Evolutionary conservation across 2,797 vertebrate species (phyloP).

Genomic region (Margarornis squamiger): DNA sequence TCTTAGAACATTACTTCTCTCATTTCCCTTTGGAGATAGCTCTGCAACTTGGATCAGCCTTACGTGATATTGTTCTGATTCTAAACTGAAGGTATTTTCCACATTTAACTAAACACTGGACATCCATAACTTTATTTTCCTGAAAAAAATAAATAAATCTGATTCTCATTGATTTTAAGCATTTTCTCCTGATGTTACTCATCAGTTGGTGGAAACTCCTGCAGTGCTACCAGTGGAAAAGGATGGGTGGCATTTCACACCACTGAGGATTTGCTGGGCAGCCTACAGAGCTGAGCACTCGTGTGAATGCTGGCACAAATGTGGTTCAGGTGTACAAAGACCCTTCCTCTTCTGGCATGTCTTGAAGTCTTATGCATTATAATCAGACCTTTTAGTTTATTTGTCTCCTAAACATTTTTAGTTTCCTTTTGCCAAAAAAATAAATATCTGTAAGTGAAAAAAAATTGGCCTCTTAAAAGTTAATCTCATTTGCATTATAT

Average conservation of each 20-base stretch:
- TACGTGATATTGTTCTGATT: neutral
- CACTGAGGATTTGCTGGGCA: neutral
- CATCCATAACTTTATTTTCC: neutral
- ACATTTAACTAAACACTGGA: neutral
- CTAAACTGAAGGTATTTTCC: neutral
- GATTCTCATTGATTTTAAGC: neutral
- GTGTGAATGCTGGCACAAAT: neutral
- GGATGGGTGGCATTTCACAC: neutral
- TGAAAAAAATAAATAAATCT: neutral
- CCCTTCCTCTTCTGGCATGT: neutral
- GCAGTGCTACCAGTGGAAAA: neutral
- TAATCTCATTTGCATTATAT: slow-evolving; percentile 13
- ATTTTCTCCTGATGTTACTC: neutral
- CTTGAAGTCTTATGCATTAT: neutral
- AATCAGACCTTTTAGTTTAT: neutral
- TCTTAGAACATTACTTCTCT: neutral
- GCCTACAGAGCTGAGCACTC: neutral
- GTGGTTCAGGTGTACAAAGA: too few relatives aligned
- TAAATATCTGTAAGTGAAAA: neutral
- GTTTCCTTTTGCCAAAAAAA: neutral
- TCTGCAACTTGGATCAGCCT: neutral
- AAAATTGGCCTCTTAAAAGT: neutral
- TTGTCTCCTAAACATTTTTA: neutral
- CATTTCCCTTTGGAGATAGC: neutral
- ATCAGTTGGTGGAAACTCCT: neutral